phyloP scores from a whole-genome alignment of 2,113 vertebrate genomes.

The Mohoua ochrocephala region DNA sequence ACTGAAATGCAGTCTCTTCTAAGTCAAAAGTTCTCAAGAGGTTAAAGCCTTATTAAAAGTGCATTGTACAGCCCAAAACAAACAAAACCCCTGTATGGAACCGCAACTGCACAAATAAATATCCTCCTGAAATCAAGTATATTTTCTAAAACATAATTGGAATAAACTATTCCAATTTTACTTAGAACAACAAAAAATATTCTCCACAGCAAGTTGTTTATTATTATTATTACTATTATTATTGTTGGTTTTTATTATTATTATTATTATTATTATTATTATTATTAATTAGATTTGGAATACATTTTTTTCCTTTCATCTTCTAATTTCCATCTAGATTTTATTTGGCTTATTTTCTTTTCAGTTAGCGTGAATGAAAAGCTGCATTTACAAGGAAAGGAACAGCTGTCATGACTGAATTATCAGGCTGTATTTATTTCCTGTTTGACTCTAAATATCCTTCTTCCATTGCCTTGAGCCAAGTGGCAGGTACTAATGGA shows the following conservation, averaged over 20 bases:
- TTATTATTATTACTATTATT: not conserved
- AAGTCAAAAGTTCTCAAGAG: not conserved
- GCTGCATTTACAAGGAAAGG: not conserved
- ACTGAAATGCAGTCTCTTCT: not conserved
- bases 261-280: rapidly evolving
- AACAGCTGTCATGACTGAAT: slow-evolving; percentile 21
- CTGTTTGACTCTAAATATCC: slow-evolving; percentile 28
- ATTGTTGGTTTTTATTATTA: not conserved
- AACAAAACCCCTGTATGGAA: not conserved
- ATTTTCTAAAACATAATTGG: not conserved
- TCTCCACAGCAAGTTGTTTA: not conserved
- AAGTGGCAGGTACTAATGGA: slow-evolving; percentile 13
- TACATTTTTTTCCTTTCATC: not conserved
- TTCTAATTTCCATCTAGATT: not conserved
- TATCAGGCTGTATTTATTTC: slow-evolving; percentile 28
- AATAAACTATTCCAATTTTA: not conserved
- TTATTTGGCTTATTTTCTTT: not conserved
- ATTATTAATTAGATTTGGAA: not conserved
- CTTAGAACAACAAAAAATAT: not conserved
- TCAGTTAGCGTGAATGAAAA: not conserved
- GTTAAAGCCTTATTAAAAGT: not conserved
- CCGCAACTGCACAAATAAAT: not conserved
- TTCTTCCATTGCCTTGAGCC: slow-evolving; percentile 41
- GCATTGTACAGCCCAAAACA: not conserved
- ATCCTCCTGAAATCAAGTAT: not conserved